A percentile compares a stretch with the other conserved stretches of the same genome.
Conservation (phyloP, 2,113 vertebrate species). For the Gallinago media region DNA sequence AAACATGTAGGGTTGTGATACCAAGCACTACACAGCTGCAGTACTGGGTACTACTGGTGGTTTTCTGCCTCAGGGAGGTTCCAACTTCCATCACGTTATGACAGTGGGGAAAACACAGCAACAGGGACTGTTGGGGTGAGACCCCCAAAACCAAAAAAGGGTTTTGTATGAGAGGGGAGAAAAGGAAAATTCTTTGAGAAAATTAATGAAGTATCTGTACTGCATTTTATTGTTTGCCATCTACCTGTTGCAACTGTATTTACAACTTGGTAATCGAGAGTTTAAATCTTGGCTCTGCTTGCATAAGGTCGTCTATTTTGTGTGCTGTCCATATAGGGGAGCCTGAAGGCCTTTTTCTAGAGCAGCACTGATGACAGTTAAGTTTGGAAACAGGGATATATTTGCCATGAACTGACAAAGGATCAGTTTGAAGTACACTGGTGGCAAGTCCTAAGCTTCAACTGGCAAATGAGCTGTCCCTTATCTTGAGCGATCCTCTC, state of each 20-base stretch:
- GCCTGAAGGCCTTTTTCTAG: not conserved
- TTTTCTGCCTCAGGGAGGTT: fast-evolving
- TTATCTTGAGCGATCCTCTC: not conserved
- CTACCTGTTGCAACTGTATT: not conserved
- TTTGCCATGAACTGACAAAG: not conserved
- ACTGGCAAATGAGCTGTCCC: not conserved
- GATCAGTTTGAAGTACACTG: not conserved
- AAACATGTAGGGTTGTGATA: not conserved
- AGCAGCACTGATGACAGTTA: not conserved
- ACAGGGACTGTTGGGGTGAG: not conserved
- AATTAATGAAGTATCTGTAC: not conserved
- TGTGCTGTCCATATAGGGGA: not conserved
- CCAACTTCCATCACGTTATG: too few species aligned
- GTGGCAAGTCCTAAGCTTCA: not conserved
- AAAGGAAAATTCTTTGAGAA: not conserved
- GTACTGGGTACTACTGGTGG: not conserved
- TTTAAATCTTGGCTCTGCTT: not conserved
- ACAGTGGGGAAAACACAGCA: not conserved
- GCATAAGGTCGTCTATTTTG: not conserved
- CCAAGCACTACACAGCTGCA: not conserved
- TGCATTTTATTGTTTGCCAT: not conserved
- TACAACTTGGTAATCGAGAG: not conserved
- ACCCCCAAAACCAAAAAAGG: not conserved
- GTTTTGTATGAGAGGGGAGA: not conserved
- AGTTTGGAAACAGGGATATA: not conserved